phyloP scores from a whole-genome alignment of 2,797 vertebrate genomes.

The Tauraco hartlaubi region DNA sequence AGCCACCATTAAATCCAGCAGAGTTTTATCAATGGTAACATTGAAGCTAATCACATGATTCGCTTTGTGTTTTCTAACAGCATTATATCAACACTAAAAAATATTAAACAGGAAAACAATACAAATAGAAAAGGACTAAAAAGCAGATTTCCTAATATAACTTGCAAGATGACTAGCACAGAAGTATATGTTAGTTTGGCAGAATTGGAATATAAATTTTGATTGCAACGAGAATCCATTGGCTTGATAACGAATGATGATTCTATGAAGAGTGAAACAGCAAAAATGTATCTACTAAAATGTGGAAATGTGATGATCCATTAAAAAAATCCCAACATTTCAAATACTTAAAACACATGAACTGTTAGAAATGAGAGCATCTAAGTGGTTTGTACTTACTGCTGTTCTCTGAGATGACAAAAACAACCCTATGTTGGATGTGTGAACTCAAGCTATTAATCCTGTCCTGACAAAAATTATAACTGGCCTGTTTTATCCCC shows the following conservation, averaged over 20 bases:
- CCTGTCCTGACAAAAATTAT: not conserved
- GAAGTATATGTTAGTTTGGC: not conserved
- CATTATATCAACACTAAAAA: not conserved
- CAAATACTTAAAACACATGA: not conserved
- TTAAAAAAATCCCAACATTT: not conserved
- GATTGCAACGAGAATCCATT: not conserved
- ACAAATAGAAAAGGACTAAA: not conserved
- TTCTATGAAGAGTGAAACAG: not conserved
- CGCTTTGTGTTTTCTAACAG: not conserved
- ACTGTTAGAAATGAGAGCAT: not conserved
- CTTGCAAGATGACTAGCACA: not conserved
- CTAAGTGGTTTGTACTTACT: not conserved
- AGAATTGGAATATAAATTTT: not conserved
- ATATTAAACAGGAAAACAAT: not conserved
- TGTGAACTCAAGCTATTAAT: conserved; percentile 36
- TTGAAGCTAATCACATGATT: accelerated
- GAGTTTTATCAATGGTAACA: not conserved
- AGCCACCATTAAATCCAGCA: not conserved
- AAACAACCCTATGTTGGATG: not conserved
- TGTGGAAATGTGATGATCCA: not conserved
- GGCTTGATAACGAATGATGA: not conserved
- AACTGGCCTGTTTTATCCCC: not conserved
- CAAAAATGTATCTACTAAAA: not conserved
- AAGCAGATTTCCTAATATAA: not conserved
- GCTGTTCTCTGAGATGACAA: not conserved